A percentile compares a stretch with the other conserved stretches of the same genome.
These are phyloP conservation scores for Furcula furcula DNA, from an alignment of 2,888 invertebrate species.

Conservation along the genomic window DNA sequence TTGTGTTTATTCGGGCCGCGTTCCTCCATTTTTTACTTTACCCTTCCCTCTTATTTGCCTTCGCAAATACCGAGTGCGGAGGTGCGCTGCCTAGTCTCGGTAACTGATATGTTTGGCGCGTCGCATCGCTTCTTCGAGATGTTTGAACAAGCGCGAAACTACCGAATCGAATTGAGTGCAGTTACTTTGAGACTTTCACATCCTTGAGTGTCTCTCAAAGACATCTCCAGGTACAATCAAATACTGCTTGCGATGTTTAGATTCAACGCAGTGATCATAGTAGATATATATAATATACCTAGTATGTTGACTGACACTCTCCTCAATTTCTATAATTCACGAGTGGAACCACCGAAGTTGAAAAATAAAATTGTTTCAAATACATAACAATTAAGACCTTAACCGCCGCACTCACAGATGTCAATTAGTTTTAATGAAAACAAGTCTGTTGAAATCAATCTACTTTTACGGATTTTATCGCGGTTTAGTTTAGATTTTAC, in stretches of 20 bases:
- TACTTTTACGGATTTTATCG: too few species aligned
- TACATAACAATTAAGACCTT: too few species aligned
- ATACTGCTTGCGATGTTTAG: not conserved
- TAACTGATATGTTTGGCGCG: constrained; percentile 74
- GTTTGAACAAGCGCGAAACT: constrained; percentile 58
- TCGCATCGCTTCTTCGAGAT: constrained; percentile 43
- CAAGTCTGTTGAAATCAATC: too few species aligned
- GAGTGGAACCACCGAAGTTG: too few species aligned
- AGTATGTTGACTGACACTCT: too few species aligned
- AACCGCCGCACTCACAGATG: too few species aligned
- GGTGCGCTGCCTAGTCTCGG: constrained; percentile 56
- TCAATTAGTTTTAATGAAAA: too few species aligned
- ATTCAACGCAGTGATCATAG: constrained; percentile 4
- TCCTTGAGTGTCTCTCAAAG: constrained; percentile 15
- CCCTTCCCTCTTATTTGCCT: constrained; percentile 67
- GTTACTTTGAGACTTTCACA: constrained; percentile 49
- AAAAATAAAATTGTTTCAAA: too few species aligned
- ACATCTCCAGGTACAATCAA: constrained; percentile 12
- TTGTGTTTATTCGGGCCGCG: constrained; percentile 73
- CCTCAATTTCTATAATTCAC: too few species aligned
- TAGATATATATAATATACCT: too few species aligned
- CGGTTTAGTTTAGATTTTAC: too few species aligned
- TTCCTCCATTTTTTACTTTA: constrained; percentile 70
- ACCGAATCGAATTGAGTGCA: constrained; percentile 64
- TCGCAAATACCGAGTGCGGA: constrained; percentile 54